Conservation (phyloP, 2,888 invertebrate genomes). For the Brachyopa scutellaris region DNA sequence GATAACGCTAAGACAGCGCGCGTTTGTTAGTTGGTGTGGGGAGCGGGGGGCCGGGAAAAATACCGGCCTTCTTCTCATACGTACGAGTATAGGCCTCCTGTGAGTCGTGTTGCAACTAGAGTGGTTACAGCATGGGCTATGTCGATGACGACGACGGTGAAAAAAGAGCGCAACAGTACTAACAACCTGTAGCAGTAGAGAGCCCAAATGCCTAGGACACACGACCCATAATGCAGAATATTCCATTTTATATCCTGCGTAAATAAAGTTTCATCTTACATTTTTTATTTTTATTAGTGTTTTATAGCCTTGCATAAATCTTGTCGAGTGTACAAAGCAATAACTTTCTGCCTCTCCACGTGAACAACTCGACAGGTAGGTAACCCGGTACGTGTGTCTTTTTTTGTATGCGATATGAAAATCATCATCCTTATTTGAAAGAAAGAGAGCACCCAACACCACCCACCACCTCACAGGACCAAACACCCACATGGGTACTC, state of each 20-base stretch:
- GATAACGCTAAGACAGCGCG: conserved; percentile 60
- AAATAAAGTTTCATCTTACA: conserved; percentile 75
- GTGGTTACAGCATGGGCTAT: not conserved
- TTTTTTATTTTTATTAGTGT: conserved; percentile 76
- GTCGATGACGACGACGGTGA: not conserved
- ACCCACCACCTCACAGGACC: conserved; percentile 28
- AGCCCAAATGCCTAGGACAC: conserved; percentile 58
- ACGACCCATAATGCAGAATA: conserved; percentile 71
- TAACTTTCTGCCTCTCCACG: conserved; percentile 72
- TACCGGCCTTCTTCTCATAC: not conserved
- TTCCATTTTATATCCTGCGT: conserved; percentile 73
- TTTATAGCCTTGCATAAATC: conserved; percentile 76
- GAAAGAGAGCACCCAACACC: too few species aligned
- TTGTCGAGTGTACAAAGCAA: conserved; percentile 74
- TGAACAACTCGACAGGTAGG: conserved; percentile 69
- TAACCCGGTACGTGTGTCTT: not conserved
- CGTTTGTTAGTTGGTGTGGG: not conserved
- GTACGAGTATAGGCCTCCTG: conserved; percentile 10
- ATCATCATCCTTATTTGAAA: conserved; percentile 39
- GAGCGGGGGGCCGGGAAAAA: not conserved
- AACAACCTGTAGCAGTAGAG: conserved; percentile 42
- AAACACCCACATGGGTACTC: conserved; percentile 27
- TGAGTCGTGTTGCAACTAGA: conserved; percentile 34
- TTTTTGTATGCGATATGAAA: conserved; percentile 19
- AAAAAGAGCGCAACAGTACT: conserved; percentile 15